Base-by-base conservation (phyloP, 2,888 invertebrate genomes). In the Synergus itoensis region DNA sequence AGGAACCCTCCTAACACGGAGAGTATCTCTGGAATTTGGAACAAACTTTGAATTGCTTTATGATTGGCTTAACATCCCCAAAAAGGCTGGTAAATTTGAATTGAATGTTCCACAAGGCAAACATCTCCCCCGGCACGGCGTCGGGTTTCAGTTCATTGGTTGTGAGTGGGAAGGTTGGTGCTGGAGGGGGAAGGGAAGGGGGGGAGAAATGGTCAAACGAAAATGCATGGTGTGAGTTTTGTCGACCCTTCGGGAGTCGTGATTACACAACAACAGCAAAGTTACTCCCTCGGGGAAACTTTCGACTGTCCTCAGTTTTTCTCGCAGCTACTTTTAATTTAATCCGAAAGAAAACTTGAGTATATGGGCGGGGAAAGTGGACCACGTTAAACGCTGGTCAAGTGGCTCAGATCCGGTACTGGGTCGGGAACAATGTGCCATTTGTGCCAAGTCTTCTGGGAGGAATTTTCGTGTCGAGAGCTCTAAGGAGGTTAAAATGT, bases 361-460 rank as follows among this genome's bases (percentile, higher is more conserved):
- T 45, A 16, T 48, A 28, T 28, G 16, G 16, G 69, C 21, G 69
- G 48, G 36, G 53, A 73, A 73, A 53, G 48, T 73, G 69, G 53
- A 73, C 48, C 48, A 73, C 28, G 69, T 53, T 73, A 73, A 73
- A 73, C 48, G 69, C 53, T 73, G 69, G 69, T 73, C 69, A 73
- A 73, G 69, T 73, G 48, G 48, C 45, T 73, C 48, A 53, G 48
- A 73, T 73, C 69, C 45, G 48, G 45, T 36, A 73, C 69, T 73
- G 53, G 69, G 69, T 73, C 69, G 53, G 69, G 53, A 73, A 73
- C 69, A 73, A 73, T 28, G 28, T 28, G 28, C 28, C 28, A 28
- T 28, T 28, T 48, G 69, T 48, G 21, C 14, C 48, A 69, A 45
- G 16, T 16, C 16, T 69, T 69, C 48, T 14, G 11, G 45, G 45